These are phyloP conservation scores for Microtus montanus DNA, from an alignment of 2,113 vertebrate genomes.

Conservation along the genomic window DNA sequence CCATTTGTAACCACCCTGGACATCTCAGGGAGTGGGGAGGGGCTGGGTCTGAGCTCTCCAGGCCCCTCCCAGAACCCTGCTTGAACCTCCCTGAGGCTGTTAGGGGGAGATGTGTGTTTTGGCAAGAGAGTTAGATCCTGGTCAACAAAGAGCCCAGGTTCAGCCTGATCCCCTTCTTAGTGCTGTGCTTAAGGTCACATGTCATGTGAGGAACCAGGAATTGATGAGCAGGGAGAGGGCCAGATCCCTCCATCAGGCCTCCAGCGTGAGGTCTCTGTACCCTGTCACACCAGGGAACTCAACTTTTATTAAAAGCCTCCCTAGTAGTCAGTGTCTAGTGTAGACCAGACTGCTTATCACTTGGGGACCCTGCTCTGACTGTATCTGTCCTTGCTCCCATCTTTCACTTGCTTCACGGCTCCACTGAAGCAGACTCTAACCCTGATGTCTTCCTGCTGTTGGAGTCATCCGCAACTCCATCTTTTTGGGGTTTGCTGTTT, in stretches of 20 bases:
- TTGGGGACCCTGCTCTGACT: neutral
- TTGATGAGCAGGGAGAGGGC: no score
- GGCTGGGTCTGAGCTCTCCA: no score
- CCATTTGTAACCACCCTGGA: no score
- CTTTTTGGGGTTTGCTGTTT: no score
- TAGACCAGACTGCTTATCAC: neutral
- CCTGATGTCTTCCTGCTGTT: neutral
- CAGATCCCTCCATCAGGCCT: no score
- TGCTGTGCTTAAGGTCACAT: neutral
- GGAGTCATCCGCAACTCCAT: accelerated
- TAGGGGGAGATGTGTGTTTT: no score
- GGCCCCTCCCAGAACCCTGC: no score
- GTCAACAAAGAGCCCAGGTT: neutral
- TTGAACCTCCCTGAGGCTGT: no score
- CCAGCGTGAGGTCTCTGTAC: no score
- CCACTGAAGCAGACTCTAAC: neutral
- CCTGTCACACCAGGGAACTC: neutral
- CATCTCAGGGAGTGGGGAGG: no score
- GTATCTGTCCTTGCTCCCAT: neutral
- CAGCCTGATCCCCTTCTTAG: neutral
- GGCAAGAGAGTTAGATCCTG: neutral
- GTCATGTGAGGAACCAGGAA: neutral
- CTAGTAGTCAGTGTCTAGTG: neutral
- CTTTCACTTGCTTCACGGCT: neutral
- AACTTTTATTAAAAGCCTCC: neutral